Evolutionary conservation across 2,888 invertebrate species (phyloP), one percentile per base, ranked within the genome.

Genomic region (Crematogaster levior): DNA sequence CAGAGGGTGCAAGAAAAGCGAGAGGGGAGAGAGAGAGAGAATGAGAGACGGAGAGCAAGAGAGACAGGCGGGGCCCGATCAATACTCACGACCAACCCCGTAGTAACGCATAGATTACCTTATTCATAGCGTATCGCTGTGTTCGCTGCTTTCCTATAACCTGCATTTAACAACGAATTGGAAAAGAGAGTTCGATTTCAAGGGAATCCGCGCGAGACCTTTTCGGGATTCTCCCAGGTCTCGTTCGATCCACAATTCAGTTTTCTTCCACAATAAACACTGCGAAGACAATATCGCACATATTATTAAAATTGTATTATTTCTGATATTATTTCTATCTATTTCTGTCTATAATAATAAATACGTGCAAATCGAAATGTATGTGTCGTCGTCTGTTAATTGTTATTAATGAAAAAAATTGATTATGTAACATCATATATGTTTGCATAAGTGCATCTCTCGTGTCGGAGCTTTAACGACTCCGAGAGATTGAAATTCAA

Each of bases 31-130:
- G 79, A 43, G 27, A 40, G 48, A 73, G 53, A 10, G 60, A 65
- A 43, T 24, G 79, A 60, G 70, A 43, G 68, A 61, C 81, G 68
- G 83, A 65, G 63, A 72, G 82, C 73, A 65, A 79, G 84, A 83
- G 87, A 79, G 86, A 84, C 85, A 88, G 89, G 91, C 91, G 90
- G 88, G 89, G 88, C 91, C 89, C 88, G 93, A 93, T 93, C 93
- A 93, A 93, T 93, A 92, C 90, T 88, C 90, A 91, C 90, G 88
- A 86, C 88, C 92, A 91, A 90, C 91, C 90, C 90, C 88, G 90
- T 89, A 86, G 90, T 92, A 92, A 92, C 88, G 91, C 91, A 91
- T 91, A 91, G 89, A 92, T 92, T 92, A 91, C 89, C 91, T 92
- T 92, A 92, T 92, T 93, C 92, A 91, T 92, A 90, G 87, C 88